Evolutionary conservation across 2,113 vertebrate species (phyloP).

Genomic region (Notothenia rossii): DNA sequence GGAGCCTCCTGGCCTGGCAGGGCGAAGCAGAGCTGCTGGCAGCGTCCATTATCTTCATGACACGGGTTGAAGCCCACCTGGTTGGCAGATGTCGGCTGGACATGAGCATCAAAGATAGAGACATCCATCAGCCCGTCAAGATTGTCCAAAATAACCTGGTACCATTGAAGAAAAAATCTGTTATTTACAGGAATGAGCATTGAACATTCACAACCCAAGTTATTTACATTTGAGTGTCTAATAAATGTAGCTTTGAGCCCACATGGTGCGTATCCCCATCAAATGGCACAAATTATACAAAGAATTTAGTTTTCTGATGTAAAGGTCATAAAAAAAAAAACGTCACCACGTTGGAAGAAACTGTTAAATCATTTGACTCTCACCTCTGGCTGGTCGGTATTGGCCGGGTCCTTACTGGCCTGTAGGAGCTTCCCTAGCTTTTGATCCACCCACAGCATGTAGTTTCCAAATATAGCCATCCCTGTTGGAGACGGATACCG

Average conservation of each 20-base stretch:
- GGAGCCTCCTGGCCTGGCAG: constrained; percentile 81
- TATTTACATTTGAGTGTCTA: too few species aligned
- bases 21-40: constrained; percentile 93
- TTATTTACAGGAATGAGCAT: neutral
- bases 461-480: constrained; percentile 89
- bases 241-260: too few species aligned
- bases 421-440: constrained; percentile 92
- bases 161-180: neutral
- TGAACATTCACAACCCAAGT: neutral
- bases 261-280: too few species aligned
- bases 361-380: constrained; percentile 28
- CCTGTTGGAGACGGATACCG: constrained; percentile 91
- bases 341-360: neutral
- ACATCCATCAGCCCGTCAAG: constrained; percentile 89
- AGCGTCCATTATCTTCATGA: constrained; percentile 88
- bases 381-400: constrained; percentile 83
- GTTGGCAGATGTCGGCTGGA: constrained; percentile 86
- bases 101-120: constrained; percentile 83
- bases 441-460: constrained; percentile 94
- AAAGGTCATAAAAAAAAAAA: too few species aligned
- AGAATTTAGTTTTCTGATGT: too few species aligned
- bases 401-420: constrained; percentile 90
- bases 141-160: constrained; percentile 88
- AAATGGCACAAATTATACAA: too few species aligned
- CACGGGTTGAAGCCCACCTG: constrained; percentile 92